A percentile compares a stretch with the other conserved stretches of the same genome.
phyloP scores from a whole-genome alignment of 2,797 vertebrate genomes.

The Lithobates sylvaticus region DNA sequence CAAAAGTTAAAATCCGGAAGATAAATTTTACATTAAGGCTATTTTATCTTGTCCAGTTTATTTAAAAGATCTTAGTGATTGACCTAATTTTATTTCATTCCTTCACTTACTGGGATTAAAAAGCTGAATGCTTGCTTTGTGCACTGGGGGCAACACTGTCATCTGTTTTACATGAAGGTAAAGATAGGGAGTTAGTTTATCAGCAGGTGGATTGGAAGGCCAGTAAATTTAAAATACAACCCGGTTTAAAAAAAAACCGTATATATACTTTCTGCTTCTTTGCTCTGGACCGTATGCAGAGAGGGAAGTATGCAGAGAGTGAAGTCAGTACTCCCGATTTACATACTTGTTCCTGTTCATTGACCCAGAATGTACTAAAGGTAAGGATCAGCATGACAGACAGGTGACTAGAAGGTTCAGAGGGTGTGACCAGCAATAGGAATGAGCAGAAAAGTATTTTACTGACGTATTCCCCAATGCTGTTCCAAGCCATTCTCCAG shows the following conservation, averaged over 20 bases:
- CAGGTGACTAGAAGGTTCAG: too few relatives aligned
- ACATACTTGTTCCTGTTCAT: too few relatives aligned
- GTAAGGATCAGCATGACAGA: too few relatives aligned
- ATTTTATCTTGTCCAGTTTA: conserved; percentile 65
- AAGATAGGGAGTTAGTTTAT: not conserved
- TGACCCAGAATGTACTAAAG: too few relatives aligned
- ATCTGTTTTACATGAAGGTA: not conserved
- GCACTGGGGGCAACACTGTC: not conserved
- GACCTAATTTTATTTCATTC: conserved; percentile 13
- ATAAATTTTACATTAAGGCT: conserved; percentile 66
- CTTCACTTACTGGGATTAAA: conserved; percentile 9
- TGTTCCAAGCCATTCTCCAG: too few relatives aligned
- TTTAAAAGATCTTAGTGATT: conserved; percentile 20
- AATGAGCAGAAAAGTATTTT: too few relatives aligned
- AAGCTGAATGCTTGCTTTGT: not conserved
- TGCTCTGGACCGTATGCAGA: too few relatives aligned
- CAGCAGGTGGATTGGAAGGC: not conserved
- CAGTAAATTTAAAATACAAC: not conserved
- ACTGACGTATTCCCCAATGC: too few relatives aligned
- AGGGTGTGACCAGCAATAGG: too few relatives aligned
- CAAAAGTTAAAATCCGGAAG: conserved; percentile 64
- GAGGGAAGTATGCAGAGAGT: not conserved
- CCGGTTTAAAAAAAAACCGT: too few relatives aligned
- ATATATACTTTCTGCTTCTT: too few relatives aligned
- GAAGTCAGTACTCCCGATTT: not conserved